Base-by-base conservation (phyloP, 2,113 vertebrate species). In the Paramisgurnus dabryanus region DNA sequence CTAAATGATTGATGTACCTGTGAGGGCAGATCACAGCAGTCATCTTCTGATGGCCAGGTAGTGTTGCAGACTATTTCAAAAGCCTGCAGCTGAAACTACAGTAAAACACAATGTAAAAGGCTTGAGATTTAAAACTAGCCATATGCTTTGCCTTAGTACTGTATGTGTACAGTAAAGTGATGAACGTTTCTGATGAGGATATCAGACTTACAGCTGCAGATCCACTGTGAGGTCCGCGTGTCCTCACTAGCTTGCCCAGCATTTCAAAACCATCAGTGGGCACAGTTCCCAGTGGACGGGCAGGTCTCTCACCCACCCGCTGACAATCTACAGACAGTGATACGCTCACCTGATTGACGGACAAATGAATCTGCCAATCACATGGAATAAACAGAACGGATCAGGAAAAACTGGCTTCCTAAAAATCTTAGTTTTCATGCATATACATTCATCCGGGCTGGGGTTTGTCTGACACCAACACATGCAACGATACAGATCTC, bases 41-140 rank as follows among this genome's bases (percentile, higher is more conserved):
- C 88, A 81, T 99, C 96, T 22, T 93, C 89, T 5, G 90, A 91
- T 0, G 94, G 91, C 93, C 94, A 96, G 0, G 88, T 87, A 1
- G 89, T 96, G 86, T 93, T 94, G 86, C 97, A 98, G 65, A 93
- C 2, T 0, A 97, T 90, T 88, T 93, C 93, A 90, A 99, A 92
- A n/a, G 91, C 89, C 89, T 96, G 96, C 74, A 99, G 90, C 92
- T 96, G 95, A n/a, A 99, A 93, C 97, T 98, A 67, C 0, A 75
- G 22, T 6, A 0, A 47, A 41, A 66, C 13, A 6, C 70, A 78
- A 55, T 3, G 6, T 65, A n/a, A 53, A 27, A 15, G 6, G 2
- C 39, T 34, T 76, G 11, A 61, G 39, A 7, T 49, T 45, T 47
- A 11, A 18, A 18, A n/a, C 13, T 58, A 17, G 7, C 17, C 55